Evolutionary conservation across 2,888 invertebrate species (phyloP).

Genomic region (Polylopha cassiicola): DNA sequence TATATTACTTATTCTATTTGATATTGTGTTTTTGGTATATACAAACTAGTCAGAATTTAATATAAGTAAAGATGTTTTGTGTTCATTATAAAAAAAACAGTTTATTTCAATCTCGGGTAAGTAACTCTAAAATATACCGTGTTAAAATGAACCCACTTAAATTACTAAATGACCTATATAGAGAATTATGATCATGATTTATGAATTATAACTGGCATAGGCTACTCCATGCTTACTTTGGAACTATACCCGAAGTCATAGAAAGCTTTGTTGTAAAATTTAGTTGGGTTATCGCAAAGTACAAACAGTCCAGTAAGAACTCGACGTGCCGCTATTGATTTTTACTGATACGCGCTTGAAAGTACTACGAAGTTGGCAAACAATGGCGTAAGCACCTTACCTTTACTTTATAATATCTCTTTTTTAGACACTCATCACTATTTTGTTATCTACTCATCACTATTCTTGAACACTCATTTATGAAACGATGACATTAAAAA

Average conservation of each 20-base stretch:
- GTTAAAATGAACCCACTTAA: too few species aligned
- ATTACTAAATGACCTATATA: too few species aligned
- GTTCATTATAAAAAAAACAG: too few species aligned
- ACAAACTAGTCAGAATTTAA: background rate
- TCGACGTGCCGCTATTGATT: slow-evolving; percentile 51
- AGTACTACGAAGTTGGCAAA: slow-evolving; percentile 22
- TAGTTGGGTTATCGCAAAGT: slow-evolving; percentile 41
- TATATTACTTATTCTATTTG: slow-evolving; percentile 23
- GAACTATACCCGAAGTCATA: too few species aligned
- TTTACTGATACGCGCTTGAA: slow-evolving; percentile 51
- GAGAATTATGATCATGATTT: too few species aligned
- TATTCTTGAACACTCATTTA: slow-evolving; percentile 2
- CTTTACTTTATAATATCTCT: slow-evolving; percentile 1
- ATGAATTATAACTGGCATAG: too few species aligned
- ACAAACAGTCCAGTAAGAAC: slow-evolving; percentile 48
- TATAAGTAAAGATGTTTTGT: too few species aligned
- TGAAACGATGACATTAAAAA: slow-evolving; percentile 4
- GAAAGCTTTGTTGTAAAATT: slow-evolving; percentile 21
- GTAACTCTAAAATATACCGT: too few species aligned
- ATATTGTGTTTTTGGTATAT: slow-evolving; percentile 22
- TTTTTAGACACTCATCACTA: too few species aligned
- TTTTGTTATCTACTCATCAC: too few species aligned
- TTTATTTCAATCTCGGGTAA: too few species aligned
- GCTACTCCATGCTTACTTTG: too few species aligned
- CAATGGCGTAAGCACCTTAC: slow-evolving; percentile 6